Percentiles rank a stretch among this genome's conserved stretches.
phyloP scores from a whole-genome alignment of 2,888 invertebrate species.

The Capitulum mitella region DNA sequence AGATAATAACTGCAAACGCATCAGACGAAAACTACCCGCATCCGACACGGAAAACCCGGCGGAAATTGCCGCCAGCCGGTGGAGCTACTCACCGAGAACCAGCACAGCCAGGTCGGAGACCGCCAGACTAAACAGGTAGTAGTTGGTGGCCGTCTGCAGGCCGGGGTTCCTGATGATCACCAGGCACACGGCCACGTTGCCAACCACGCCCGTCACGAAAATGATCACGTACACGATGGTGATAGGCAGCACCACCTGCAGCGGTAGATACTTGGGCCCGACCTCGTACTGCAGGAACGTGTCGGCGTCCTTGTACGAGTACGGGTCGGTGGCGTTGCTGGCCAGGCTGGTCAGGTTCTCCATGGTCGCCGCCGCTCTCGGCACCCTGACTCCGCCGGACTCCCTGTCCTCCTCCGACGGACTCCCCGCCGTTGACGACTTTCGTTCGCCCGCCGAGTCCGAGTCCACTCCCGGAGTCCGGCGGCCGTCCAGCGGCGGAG shows the following conservation, averaged over 20 bases:
- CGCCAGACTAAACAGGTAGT: slow-evolving; percentile 81
- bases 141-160: slow-evolving; percentile 87
- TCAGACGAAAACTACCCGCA: too few species aligned
- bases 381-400: too few species aligned
- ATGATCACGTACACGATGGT: slow-evolving; percentile 65
- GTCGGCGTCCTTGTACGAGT: background rate
- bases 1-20: too few species aligned
- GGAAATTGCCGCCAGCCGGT: too few species aligned
- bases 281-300: background rate
- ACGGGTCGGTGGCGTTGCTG: slow-evolving; percentile 1
- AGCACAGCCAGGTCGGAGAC: slow-evolving; percentile 74
- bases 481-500: too few species aligned
- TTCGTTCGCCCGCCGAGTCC: too few species aligned
- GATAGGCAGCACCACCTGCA: slow-evolving; percentile 50
- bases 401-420: too few species aligned
- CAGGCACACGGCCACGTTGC: slow-evolving; percentile 74
- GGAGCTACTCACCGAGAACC: slow-evolving; percentile 60
- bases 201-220: slow-evolving; percentile 73
- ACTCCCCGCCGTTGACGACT: too few species aligned
- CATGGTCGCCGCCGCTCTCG: background rate
- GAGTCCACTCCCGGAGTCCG: too few species aligned
- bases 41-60: too few species aligned
- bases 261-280: slow-evolving; percentile 40
- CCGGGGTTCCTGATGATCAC: slow-evolving; percentile 71
- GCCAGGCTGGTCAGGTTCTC: too few species aligned